Conservation (phyloP, 2,113 vertebrate genomes). For the chimpanzee (Pan troglodytes) region NHGRI_mPanTro3-v2.1_pri NC_072409.2:45225001-45225500, state of each 20-base stretch:
- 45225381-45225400: not conserved
- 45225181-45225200: not conserved
- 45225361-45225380: not conserved
- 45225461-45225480: not conserved
- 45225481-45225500: not conserved
- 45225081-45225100: not conserved
- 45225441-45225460: not conserved
- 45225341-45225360: not conserved
- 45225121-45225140: accelerated
- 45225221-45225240: not conserved
- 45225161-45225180: not conserved
- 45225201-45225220: not conserved
- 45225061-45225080: too few relatives aligned
- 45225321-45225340: not conserved
- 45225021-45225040: not conserved
- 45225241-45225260: accelerated
- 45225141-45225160: not conserved
- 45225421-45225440: not conserved
- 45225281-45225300: not conserved
- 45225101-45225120: not conserved
- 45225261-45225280: not conserved
- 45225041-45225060: accelerated
- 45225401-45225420: not conserved
- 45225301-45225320: not conserved
- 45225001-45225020: not conserved